These are phyloP conservation scores for Aromia moschata DNA, from an alignment of 2,888 invertebrate genomes.

Conservation along the genomic window DNA sequence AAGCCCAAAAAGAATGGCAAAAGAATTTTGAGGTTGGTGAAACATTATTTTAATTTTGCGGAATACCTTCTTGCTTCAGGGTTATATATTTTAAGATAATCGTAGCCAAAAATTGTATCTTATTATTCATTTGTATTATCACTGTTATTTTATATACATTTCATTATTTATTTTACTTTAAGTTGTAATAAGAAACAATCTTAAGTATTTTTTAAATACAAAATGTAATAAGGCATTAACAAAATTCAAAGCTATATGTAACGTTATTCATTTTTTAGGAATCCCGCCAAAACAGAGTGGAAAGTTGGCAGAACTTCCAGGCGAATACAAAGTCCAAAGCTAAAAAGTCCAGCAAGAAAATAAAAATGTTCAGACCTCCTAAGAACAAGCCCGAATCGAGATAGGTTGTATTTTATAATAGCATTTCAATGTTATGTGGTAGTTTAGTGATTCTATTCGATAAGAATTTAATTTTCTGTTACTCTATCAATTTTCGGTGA, in stretches of 20 bases:
- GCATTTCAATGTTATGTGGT: background rate
- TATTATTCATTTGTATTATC: too few relatives aligned
- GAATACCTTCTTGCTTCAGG: too few relatives aligned
- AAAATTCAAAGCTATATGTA: background rate
- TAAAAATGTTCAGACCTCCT: constrained; percentile 88
- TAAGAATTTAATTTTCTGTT: constrained; percentile 10
- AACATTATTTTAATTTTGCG: too few relatives aligned
- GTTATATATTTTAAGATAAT: too few relatives aligned
- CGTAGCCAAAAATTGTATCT: too few relatives aligned
- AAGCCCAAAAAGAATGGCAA: constrained; percentile 95
- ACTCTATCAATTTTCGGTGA: background rate
- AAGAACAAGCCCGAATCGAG: constrained; percentile 94
- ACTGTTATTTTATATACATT: too few relatives aligned
- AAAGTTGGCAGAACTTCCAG: constrained; percentile 93
- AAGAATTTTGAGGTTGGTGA: constrained; percentile 92
- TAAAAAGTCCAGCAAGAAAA: constrained; percentile 78
- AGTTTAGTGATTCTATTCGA: constrained; percentile 8
- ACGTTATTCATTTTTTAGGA: constrained; percentile 67
- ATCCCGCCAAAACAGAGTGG: constrained; percentile 89
- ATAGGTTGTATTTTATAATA: constrained; percentile 64
- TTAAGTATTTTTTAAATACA: too few relatives aligned
- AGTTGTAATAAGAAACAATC: too few relatives aligned
- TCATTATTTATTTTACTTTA: too few relatives aligned
- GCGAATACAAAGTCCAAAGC: constrained; percentile 75
- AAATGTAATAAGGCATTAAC: too few relatives aligned